phyloP scores from a whole-genome alignment of 2,888 invertebrate genomes.

The Mechanitis messenoides region DNA sequence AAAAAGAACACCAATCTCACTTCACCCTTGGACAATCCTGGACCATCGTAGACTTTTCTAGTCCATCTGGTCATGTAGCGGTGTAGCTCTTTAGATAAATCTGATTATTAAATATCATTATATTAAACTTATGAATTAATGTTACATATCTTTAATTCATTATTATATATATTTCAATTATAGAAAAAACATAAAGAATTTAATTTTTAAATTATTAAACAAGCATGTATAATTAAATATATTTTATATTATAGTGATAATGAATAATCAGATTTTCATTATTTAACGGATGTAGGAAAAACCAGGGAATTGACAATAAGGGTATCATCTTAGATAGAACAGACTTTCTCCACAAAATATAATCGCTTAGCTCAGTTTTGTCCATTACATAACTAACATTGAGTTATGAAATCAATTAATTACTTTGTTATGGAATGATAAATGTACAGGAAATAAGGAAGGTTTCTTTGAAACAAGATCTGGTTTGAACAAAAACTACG shows the following conservation, averaged over 20 bases:
- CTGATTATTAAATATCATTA: constrained; percentile 20
- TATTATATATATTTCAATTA: background rate
- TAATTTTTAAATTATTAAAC: too few species aligned
- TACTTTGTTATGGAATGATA: too few species aligned
- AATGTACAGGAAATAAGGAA: too few species aligned
- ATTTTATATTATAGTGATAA: constrained; percentile 11
- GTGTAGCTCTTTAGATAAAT: constrained; percentile 32
- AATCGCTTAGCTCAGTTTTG: constrained; percentile 1
- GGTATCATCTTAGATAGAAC: constrained; percentile 29
- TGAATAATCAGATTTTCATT: constrained; percentile 14
- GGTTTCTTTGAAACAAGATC: too few species aligned
- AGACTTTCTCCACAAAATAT: constrained; percentile 13
- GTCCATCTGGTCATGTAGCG: constrained; percentile 51
- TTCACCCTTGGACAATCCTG: constrained; percentile 67
- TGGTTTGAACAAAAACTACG: too few species aligned
- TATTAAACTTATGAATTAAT: background rate
- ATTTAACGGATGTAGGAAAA: constrained; percentile 32
- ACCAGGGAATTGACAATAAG: constrained; percentile 61
- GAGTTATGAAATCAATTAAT: too few species aligned
- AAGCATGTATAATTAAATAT: background rate
- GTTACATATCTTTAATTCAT: constrained; percentile 7
- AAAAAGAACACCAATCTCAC: constrained; percentile 66
- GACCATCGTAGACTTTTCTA: constrained; percentile 45
- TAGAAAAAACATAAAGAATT: too few species aligned
- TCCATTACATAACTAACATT: too few species aligned